These are phyloP conservation scores for Solenopsis fugax DNA, from an alignment of 1,140 invertebrate genomes.

Conservation along the genomic window DNA sequence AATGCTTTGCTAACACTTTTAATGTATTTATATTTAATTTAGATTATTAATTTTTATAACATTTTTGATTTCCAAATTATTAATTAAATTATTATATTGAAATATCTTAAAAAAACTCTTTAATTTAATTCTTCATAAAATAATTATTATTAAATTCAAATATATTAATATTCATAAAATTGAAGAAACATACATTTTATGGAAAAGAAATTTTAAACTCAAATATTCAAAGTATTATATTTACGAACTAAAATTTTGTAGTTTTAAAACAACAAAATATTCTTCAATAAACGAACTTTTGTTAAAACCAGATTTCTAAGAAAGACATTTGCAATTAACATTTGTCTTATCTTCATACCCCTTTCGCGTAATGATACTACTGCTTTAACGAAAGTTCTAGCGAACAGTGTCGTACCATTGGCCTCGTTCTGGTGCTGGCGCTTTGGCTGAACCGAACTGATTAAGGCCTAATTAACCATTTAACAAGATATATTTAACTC, in stretches of 20 bases:
- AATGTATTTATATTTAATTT: background rate
- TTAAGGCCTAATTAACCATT: slow-evolving; percentile 83
- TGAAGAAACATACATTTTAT: background rate
- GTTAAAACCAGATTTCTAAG: background rate
- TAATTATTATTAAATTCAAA: background rate
- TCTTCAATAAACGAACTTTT: background rate
- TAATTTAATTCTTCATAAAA: background rate
- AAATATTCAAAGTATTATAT: background rate
- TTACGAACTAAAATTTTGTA: background rate
- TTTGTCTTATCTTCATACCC: slow-evolving; percentile 14
- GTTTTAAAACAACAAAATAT: background rate
- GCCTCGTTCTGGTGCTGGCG: slow-evolving; percentile 74
- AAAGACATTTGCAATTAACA: slow-evolving; percentile 32
- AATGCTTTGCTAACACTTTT: too few species aligned
- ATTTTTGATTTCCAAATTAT: background rate
- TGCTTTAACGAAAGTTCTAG: slow-evolving; percentile 68
- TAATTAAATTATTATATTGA: background rate
- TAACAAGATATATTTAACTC: slow-evolving; percentile 85
- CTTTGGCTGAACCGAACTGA: slow-evolving; percentile 80
- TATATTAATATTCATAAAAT: background rate
- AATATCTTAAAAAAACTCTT: background rate
- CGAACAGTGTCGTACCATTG: slow-evolving; percentile 72
- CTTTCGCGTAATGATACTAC: slow-evolving; percentile 40
- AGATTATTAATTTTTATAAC: background rate
- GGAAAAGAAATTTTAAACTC: background rate